Evolutionary conservation across 2,888 invertebrate genomes (phyloP).

Genomic region (Thera britannica): DNA sequence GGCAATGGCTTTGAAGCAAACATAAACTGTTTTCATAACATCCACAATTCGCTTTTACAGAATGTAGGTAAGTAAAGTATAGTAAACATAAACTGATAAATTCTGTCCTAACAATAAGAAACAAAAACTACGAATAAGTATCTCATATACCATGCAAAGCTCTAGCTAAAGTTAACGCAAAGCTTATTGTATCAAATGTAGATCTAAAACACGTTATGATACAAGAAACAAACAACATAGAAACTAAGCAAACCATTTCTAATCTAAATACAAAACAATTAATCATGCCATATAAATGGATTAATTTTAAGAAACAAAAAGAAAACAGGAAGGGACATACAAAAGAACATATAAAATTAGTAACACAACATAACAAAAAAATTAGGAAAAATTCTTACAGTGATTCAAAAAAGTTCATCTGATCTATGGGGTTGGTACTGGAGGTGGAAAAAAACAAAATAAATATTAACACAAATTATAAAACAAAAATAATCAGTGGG

Average conservation of each 20-base stretch:
- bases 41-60: constrained; percentile 3
- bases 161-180: constrained; percentile 13
- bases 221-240: constrained; percentile 14
- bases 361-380: constrained; percentile 50
- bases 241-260: constrained; percentile 15
- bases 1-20: constrained; percentile 5
- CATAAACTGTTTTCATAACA: constrained; percentile 4
- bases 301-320: constrained; percentile 16
- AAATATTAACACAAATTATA: constrained; percentile 63
- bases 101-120: neutral
- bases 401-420: constrained; percentile 84
- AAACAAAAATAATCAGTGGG: constrained; percentile 48
- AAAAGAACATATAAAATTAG: constrained; percentile 49
- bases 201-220: constrained; percentile 20
- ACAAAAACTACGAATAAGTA: neutral
- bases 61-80: neutral
- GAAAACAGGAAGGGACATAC: constrained; percentile 14
- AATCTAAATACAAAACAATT: constrained; percentile 9
- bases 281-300: constrained; percentile 33
- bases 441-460: constrained; percentile 64
- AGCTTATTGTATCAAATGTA: constrained; percentile 15
- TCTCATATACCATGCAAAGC: constrained; percentile 15
- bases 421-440: constrained; percentile 84
- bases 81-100: neutral
- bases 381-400: constrained; percentile 76